Conservation (phyloP, 2,888 invertebrate genomes). For the Epirrita christyi region DNA sequence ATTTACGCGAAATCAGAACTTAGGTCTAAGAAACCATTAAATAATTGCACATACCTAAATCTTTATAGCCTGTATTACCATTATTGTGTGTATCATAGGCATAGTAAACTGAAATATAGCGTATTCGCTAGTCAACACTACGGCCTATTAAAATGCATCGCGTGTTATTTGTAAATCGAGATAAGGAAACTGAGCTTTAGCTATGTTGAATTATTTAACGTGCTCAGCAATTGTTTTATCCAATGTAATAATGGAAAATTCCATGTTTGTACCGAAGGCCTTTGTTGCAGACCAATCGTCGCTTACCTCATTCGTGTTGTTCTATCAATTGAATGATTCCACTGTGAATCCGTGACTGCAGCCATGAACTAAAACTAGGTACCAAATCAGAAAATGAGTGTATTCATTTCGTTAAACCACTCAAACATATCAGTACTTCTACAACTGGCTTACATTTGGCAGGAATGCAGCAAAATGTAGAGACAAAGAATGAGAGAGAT, state of each 20-base stretch:
- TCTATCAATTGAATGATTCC: slow-evolving; percentile 26
- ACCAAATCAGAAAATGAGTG: slow-evolving; percentile 1
- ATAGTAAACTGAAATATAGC: too few species aligned
- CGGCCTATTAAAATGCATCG: slow-evolving; percentile 37
- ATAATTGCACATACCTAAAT: not conserved
- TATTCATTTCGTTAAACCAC: too few species aligned
- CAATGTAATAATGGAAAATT: slow-evolving; percentile 26
- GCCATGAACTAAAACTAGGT: slow-evolving; percentile 23
- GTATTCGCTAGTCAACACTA: slow-evolving; percentile 1
- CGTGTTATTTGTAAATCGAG: slow-evolving; percentile 41
- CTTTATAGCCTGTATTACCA: slow-evolving; percentile 3
- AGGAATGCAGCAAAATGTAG: not conserved
- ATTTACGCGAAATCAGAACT: not conserved
- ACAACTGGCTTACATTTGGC: not conserved
- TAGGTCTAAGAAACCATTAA: not conserved
- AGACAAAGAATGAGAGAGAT: too few species aligned
- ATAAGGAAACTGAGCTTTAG: slow-evolving; percentile 38
- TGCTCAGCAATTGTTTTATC: slow-evolving; percentile 19
- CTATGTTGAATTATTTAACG: slow-evolving; percentile 19
- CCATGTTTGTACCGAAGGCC: slow-evolving; percentile 16
- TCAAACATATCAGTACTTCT: not conserved
- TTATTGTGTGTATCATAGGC: too few species aligned
- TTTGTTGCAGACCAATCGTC: slow-evolving; percentile 24
- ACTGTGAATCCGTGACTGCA: slow-evolving; percentile 10
- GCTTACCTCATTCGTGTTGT: slow-evolving; percentile 30